Percentiles rank a stretch among this genome's conserved stretches.
These are phyloP conservation scores for Astur gentilis DNA, from an alignment of 2,113 vertebrate species.

Conservation along the genomic window DNA sequence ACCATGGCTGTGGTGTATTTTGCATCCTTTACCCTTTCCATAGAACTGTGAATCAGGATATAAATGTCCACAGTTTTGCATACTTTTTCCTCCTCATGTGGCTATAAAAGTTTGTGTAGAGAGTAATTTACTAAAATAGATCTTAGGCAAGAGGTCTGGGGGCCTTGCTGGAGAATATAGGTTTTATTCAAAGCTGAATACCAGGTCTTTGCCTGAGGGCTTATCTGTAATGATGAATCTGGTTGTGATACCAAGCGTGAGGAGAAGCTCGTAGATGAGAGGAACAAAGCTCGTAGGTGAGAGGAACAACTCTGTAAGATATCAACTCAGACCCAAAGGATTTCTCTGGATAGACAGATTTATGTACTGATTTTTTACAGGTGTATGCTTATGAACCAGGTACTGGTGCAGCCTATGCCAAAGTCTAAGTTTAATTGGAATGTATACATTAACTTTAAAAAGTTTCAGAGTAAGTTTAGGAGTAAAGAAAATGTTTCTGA, in stretches of 20 bases:
- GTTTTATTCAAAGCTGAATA: neutral
- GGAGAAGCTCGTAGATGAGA: neutral
- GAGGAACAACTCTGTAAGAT: neutral
- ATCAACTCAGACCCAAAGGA: neutral
- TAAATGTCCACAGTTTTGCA: neutral
- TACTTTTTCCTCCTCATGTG: neutral
- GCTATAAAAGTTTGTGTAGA: neutral
- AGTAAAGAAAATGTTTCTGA: neutral
- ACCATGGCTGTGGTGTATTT: neutral
- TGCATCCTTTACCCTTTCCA: neutral
- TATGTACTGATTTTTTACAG: neutral
- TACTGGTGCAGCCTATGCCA: neutral
- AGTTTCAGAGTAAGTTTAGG: neutral
- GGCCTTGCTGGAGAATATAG: neutral
- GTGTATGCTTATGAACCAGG: rapidly evolving
- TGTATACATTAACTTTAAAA: neutral
- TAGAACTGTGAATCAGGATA: neutral
- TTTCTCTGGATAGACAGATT: neutral
- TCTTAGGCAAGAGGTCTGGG: neutral
- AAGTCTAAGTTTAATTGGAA: neutral
- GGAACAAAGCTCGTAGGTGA: neutral
- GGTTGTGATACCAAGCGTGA: neutral
- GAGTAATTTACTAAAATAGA: neutral
- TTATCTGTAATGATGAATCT: neutral
- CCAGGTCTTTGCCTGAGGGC: neutral